phyloP scores from a whole-genome alignment of 2,113 vertebrate species.

The Vidua chalybeata region DNA sequence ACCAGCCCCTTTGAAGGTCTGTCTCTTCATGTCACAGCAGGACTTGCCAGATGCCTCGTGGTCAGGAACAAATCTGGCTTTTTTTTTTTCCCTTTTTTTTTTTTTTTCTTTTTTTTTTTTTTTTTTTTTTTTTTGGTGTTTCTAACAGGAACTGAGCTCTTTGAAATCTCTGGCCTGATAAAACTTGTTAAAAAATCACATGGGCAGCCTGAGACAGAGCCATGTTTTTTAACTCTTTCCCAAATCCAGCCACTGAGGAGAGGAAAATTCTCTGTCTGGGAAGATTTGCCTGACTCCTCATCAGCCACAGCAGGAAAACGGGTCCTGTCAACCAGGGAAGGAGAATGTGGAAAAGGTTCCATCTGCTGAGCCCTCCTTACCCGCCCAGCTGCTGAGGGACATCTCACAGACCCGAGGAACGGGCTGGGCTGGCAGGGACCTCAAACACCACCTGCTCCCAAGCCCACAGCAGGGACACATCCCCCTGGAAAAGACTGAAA shows the following conservation, averaged over 20 bases:
- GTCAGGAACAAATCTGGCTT: constrained; percentile 31
- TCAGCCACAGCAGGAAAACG: neutral
- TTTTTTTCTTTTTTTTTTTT: neutral
- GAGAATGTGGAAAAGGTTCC: neutral
- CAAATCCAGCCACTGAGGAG: neutral
- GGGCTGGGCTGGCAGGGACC: neutral
- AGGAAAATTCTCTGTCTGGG: neutral
- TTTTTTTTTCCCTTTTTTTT: neutral
- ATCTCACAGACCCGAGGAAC: neutral
- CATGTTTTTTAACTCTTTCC: neutral
- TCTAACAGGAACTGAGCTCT: constrained; percentile 29
- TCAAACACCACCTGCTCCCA: neutral
- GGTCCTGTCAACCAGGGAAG: neutral
- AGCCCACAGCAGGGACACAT: neutral
- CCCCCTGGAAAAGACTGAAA: no score
- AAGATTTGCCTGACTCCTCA: neutral
- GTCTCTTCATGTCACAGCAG: constrained; percentile 22
- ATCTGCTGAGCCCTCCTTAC: neutral
- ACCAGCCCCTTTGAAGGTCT: constrained; percentile 25
- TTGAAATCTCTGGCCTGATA: constrained; percentile 37
- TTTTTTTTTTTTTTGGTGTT: neutral
- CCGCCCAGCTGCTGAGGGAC: neutral
- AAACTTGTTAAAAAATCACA: constrained; percentile 13
- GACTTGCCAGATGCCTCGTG: neutral
- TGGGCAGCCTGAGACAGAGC: neutral